Base-by-base conservation (phyloP, 2,113 vertebrate species). In the Oncorhynchus gorbuscha region DNA sequence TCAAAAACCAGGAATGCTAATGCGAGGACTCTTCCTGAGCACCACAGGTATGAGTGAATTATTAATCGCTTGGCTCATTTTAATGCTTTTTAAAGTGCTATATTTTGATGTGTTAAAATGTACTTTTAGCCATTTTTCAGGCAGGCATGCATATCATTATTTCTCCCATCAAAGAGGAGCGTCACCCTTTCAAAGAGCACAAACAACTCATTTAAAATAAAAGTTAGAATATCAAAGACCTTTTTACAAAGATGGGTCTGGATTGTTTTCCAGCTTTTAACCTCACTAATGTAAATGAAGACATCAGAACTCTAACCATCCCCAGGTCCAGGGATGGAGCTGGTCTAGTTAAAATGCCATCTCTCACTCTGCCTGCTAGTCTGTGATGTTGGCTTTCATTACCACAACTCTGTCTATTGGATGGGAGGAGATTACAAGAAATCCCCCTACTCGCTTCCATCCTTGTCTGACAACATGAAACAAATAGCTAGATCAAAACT, bases 11-110 rank as follows among this genome's bases (percentile, higher is more conserved):
- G 89, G 88, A 89, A 87, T 92, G 89, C 88, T 93, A 93, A 93
- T 92, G 88, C 80, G 88, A 91, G 88, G 84, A 89, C 92, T 91
- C 92, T 90, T 92, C 89, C 90, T 89, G 90, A 83, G 90, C 92
- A 93, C 94, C 92, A 93, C 93, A 94, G 93, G 93, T 94, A 94
- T 81, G 89, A 88, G 89, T 94, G 91, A 94, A 94, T 94, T 93
- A 94, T 94, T 94, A 93, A 94, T 93, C 90, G 85, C 76, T 81
- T 90, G 80, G 92, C 93, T 94, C 93, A 92, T 93, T 94, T 93
- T 91, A 93, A 93, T 92, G 93, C 92, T 91, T 93, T 94, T 94
- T 92, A 93, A 93, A 93, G 92, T 92, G 92, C 93, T 93, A 94
- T 93, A 94, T 93, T 93, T 93, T 93, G 91, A 93, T 90, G 92